Evolutionary conservation across 1,140 invertebrate genomes (phyloP).

Genomic region (Tetraneura akinire): DNA sequence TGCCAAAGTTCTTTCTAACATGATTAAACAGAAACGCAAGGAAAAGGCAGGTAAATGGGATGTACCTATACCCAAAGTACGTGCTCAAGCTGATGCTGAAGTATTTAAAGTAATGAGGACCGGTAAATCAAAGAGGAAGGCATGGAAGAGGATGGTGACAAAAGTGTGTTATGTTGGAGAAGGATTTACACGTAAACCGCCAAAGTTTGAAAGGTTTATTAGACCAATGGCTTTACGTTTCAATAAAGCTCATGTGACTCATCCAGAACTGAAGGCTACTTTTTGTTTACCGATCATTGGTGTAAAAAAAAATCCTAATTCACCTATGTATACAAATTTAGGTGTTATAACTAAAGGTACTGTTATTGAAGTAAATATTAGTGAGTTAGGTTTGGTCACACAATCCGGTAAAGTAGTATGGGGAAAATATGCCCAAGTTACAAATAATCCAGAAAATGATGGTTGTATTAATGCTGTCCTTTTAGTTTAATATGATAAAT

Average conservation of each 20-base stretch:
- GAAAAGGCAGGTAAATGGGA: constrained; percentile 99
- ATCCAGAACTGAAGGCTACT: constrained; percentile 99
- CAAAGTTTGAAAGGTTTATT: constrained; percentile 99
- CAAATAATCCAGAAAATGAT: constrained; percentile 99
- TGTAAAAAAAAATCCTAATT: constrained; percentile 99
- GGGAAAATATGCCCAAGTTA: constrained; percentile 99
- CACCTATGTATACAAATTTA: constrained; percentile 92
- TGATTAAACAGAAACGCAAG: constrained; percentile 99
- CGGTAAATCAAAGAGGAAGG: constrained; percentile 93
- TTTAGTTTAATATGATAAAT: constrained; percentile 72
- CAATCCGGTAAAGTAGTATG: constrained; percentile 99
- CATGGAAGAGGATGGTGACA: constrained; percentile 99
- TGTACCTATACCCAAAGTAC: constrained; percentile 97
- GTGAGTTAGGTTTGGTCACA: constrained; percentile 97
- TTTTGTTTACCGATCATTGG: constrained; percentile 98
- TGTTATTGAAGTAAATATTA: constrained; percentile 97
- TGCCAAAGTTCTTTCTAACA: constrained; percentile 96
- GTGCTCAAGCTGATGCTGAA: constrained; percentile 95
- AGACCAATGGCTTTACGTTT: constrained; percentile 95
- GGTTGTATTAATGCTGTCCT: constrained; percentile 99
- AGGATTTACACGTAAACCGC: constrained; percentile 97
- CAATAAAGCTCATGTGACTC: constrained; percentile 97
- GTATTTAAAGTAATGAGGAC: constrained; percentile 89
- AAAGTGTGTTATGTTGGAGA: constrained; percentile 98
- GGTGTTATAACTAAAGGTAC: constrained; percentile 99